Percentiles rank a stretch among this genome's conserved stretches.
These are phyloP conservation scores for Ciconia nigra DNA, from an alignment of 2,797 vertebrate species.

Conservation along the genomic window DNA sequence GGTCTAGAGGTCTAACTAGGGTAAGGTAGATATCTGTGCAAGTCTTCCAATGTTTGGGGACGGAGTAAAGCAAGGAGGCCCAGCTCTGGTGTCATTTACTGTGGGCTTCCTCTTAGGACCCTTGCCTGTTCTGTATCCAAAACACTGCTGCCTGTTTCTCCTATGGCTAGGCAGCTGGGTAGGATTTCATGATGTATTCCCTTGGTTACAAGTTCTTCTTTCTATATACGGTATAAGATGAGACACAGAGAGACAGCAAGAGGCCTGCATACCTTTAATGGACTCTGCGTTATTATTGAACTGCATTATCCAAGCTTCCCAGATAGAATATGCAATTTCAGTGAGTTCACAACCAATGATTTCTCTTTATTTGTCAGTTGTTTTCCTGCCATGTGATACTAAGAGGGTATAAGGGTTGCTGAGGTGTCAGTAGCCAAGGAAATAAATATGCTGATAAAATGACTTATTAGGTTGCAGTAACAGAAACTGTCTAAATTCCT, in stretches of 20 bases:
- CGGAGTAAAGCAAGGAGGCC: background rate
- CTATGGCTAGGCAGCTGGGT: background rate
- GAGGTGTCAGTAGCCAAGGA: background rate
- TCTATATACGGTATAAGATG: background rate
- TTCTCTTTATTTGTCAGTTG: slow-evolving; percentile 16
- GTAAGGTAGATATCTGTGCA: background rate
- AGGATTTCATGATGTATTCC: background rate
- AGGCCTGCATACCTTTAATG: background rate
- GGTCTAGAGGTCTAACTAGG: background rate
- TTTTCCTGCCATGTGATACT: background rate
- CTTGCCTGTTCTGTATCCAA: background rate
- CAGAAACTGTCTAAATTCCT: slow-evolving; percentile 29
- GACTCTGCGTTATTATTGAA: background rate
- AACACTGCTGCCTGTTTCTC: background rate
- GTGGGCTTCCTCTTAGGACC: background rate
- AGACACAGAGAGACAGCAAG: background rate
- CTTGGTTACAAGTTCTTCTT: background rate
- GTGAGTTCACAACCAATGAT: background rate
- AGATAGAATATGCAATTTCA: slow-evolving; percentile 29
- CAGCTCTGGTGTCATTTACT: background rate
- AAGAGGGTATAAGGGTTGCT: background rate
- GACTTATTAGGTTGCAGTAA: slow-evolving; percentile 6
- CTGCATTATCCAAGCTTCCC: slow-evolving; percentile 39
- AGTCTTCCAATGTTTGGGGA: background rate
- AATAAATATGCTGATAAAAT: slow-evolving; percentile 45